Percentiles rank a stretch among this genome's conserved stretches.
Evolutionary conservation across 1,140 invertebrate species (phyloP).

Genomic region (Alviniconcha marisindica): DNA sequence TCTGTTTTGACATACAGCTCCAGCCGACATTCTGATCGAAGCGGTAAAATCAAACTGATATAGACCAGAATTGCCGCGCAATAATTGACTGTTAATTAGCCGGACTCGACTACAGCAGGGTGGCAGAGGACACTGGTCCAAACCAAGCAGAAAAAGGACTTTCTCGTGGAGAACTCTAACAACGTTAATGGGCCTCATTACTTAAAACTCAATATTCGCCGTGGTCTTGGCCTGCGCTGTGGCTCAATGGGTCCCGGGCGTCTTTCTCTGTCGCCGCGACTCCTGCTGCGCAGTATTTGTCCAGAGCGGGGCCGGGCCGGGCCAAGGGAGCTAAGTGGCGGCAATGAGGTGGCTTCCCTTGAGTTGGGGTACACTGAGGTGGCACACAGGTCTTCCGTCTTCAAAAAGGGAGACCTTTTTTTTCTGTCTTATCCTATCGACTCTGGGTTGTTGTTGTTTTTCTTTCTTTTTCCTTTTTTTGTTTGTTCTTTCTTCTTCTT

Average conservation of each 20-base stretch:
- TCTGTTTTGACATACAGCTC: too few relatives aligned
- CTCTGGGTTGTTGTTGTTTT: too few relatives aligned
- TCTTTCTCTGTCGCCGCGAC: background rate
- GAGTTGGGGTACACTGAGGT: background rate
- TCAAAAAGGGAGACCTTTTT: background rate
- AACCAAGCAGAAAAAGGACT: background rate
- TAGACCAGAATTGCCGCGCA: too few relatives aligned
- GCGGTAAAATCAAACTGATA: too few relatives aligned
- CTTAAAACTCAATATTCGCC: slow-evolving; percentile 41
- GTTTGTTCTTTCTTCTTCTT: too few relatives aligned
- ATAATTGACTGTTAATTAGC: too few relatives aligned
- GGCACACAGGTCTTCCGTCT: background rate
- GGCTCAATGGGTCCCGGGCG: slow-evolving; percentile 12
- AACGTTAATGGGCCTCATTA: slow-evolving; percentile 42
- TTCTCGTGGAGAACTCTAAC: slow-evolving; percentile 29
- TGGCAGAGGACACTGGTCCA: too few relatives aligned
- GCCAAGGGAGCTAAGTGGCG: slow-evolving; percentile 24
- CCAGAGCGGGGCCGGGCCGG: background rate
- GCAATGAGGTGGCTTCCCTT: slow-evolving; percentile 17
- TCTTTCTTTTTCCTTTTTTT: too few relatives aligned
- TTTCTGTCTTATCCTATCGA: too few relatives aligned
- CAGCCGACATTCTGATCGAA: too few relatives aligned
- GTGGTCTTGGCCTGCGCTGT: slow-evolving; percentile 30
- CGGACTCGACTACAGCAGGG: too few relatives aligned
- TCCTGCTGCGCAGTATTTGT: slow-evolving; percentile 33